Base-by-base conservation (phyloP, 1,140 invertebrate genomes). In the Psilanteris sp. region DNA sequence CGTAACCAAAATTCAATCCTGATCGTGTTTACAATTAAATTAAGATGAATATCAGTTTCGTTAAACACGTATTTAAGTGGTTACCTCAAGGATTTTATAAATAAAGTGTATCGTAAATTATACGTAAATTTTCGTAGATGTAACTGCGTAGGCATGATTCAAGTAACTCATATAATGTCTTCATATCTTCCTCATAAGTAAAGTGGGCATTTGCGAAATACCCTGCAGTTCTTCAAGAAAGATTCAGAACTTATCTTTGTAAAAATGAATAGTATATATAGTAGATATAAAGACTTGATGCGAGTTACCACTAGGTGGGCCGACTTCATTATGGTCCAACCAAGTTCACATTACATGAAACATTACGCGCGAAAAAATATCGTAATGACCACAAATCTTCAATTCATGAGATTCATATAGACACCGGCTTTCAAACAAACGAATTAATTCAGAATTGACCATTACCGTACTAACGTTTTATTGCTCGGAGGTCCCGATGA, bases 381-480 rank as follows among this genome's bases (percentile, higher is more conserved):
- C 32, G 29, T 39, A 48, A 61, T 41, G 15, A 50, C 34, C 34
- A 26, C 20, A 43, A 32, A 64, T 64, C 11, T 41, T 52, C 46
- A 8, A 62, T 50, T 10, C 43, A 62, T 41, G 59, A 64, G 59
- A 64, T 52, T 64, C 59, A 24, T 64, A 37, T 3, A 10, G 9
- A 48, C 8, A n/a, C 4, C n/a, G 39, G 8, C 10, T 37, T 34
- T 34, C 18, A 24, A 5, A 4, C 39, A 24, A 2, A 6, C 22
- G 15, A 11, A 41, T 55, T 8, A 31, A 15, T 37, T 9, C 18
- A 57, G 26, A 10, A 10, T 15, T 26, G 32, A 37, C 36, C 8
- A 18, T 29, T 24, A 59, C 48, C 29, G 41, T 61, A 7, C n/a
- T 44, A 20, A 27, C 20, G 24, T 46, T 61, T 48, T 34, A 57